Evolutionary conservation across 2,113 vertebrate species (phyloP), one percentile per base, ranked within the genome.

Genomic region (Amphilophus citrinellus): DNA sequence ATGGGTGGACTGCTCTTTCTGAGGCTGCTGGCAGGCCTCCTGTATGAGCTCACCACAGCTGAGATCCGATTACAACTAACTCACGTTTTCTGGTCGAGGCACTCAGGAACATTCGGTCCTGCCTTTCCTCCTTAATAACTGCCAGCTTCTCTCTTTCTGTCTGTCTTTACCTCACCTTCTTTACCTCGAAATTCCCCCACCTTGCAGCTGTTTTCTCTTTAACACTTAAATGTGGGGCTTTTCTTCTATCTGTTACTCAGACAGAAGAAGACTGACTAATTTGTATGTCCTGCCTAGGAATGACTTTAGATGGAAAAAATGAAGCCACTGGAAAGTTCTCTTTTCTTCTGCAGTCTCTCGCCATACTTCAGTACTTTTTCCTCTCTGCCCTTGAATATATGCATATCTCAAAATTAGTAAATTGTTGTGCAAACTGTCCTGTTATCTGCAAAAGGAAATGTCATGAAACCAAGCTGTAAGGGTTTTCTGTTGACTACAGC

Each of bases 41-140:
- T 77, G 71, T 47, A 95, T 95, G 95, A 95, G 86, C 89, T 95
- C 95, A 96, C 90, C 89, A 75, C 85, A 76, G 86, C 88, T 30
- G 50, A 83, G 93, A 92, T 96, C 93, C 86, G 68, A 95, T 95
- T 96, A 94, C 95, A 95, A 63, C 80, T 58, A 80, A 87, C 86
- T 93, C 92, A 92, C 92, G 89, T 94, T 94, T 92, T 94, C 84
- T 60, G 58, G 84, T 85, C 68, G 13, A 90, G 80, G 86, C 89
- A 77, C 77, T 80, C 75, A 60, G 83, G 56, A 89, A 83, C 79
- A 86, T 47, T 35, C 76, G 2, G 81, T 22, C 85, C 76, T 56
- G 83, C 83, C 57, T 78, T 88, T 91, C 27, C 42, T 79, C 57
- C 44, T 20, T 24, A 24, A 53, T 66, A 18, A 39, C 30, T 39